Conservation (phyloP, 2,888 invertebrate species). For the Epistrophella euchroma region DNA sequence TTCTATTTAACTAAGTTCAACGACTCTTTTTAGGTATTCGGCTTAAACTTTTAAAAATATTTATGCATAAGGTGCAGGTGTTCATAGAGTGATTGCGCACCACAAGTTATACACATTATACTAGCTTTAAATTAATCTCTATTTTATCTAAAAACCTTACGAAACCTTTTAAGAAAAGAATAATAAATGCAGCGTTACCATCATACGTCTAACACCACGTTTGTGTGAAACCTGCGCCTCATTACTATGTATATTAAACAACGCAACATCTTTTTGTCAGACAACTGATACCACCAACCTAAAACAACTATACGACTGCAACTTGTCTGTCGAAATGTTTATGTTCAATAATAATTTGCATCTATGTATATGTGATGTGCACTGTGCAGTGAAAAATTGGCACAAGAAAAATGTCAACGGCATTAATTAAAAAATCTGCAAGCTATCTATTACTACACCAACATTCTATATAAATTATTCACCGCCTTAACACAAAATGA, state of each 20-base stretch:
- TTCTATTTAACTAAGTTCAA: neutral
- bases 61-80: neutral
- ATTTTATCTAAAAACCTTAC: conserved; percentile 9
- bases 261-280: conserved; percentile 21
- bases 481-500: neutral
- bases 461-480: neutral
- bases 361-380: neutral
- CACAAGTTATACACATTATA: no score
- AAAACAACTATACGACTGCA: neutral
- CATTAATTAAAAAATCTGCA: conserved; percentile 21
- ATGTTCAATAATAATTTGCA: conserved; percentile 21
- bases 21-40: neutral
- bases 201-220: neutral
- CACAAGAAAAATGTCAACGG: conserved; percentile 28
- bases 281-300: conserved; percentile 12
- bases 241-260: neutral
- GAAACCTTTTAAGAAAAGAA: conserved; percentile 19
- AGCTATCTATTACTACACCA: conserved; percentile 9
- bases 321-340: conserved; percentile 2
- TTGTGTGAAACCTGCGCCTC: neutral
- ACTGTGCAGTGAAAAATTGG: neutral
- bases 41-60: neutral
- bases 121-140: conserved; percentile 14
- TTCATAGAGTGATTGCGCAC: neutral
- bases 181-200: neutral